Base-by-base conservation (phyloP, 2,888 invertebrate species). In the Cantharis rufa region DNA sequence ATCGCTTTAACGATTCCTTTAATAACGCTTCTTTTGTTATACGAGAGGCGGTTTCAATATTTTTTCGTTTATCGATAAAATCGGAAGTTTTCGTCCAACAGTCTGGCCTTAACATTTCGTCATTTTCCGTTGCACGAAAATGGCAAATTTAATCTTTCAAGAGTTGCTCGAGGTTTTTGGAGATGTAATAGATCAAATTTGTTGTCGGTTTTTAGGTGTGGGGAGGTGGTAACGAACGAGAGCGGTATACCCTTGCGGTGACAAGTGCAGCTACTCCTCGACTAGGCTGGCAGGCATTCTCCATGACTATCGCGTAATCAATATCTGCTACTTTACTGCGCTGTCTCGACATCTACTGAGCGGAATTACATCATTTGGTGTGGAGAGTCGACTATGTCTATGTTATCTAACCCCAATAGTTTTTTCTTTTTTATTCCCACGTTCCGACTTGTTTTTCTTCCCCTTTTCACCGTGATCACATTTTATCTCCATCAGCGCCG, bases 221-320 rank as follows among this genome's bases (percentile, higher is more conserved):
- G 72, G 64, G 72, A 72, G 76, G 62, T 69, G 76, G 71, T 27
- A 72, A 71, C 71, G 72, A 79, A 76, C 71, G 79, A 76, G 79
- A 77, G 75, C 71, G 76, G 78, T 71, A 76, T 78, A 77, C 77
- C 72, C 74, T 76, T 73, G 77, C 80, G 82, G 80, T 81, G 82
- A 82, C 82, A 81, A 82, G 77, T 82, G 80, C 80, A 82, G 81
- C 82, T 78, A 70, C 81, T 81, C 80, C 72, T 73, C 75, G 76
- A 78, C 76, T 75, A 70, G 62, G 27, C 68, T 21, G 68, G 18
- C 74, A 24, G 76, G 61, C 72, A 63, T 74, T 73, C 73, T 66
- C 64, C 64, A 66, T 24, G 64, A 21, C 64, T 66, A 66, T 66
- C 64, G 18, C 76, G 79, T 78, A 81, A 82, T 82, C 82, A 80